Evolutionary conservation across 1,140 invertebrate species (phyloP).

Genomic region (Drosophila yakuba): DNA sequence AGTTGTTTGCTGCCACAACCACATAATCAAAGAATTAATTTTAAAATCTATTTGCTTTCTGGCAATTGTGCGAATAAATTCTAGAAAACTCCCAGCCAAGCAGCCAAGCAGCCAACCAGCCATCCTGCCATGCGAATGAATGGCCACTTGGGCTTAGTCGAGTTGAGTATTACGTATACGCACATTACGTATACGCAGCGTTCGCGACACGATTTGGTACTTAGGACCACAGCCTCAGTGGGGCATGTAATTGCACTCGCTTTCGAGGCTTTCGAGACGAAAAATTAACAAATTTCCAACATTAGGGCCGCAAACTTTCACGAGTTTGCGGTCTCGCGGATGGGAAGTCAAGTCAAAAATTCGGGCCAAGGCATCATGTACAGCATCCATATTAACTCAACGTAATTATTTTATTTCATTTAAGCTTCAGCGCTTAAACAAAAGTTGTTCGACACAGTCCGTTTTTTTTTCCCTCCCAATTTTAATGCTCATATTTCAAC

Average conservation of each 20-base stretch:
- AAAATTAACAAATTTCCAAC: constrained; percentile 58
- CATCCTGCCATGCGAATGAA: not conserved
- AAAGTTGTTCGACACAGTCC: constrained; percentile 4
- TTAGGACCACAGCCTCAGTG: constrained; percentile 39
- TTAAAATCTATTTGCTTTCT: constrained; percentile 21
- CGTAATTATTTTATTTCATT: constrained; percentile 42
- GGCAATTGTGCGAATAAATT: not conserved
- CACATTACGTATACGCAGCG: constrained; percentile 23
- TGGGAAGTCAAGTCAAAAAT: constrained; percentile 11
- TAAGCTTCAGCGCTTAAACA: not conserved
- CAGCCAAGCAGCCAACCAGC: not conserved
- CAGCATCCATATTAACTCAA: constrained; percentile 10
- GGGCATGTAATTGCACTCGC: constrained; percentile 53
- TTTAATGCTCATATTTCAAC: constrained; percentile 15
- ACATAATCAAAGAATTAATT: constrained; percentile 31
- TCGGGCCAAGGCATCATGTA: not conserved
- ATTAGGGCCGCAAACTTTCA: constrained; percentile 48
- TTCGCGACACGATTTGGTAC: constrained; percentile 39
- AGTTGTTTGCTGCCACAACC: constrained; percentile 8
- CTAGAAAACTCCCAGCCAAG: not conserved
- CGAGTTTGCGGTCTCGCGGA: constrained; percentile 2
- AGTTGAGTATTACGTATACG: constrained; percentile 17
- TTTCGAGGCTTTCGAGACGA: not conserved
- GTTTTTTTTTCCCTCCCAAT: not conserved
- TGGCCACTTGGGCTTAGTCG: constrained; percentile 4